Conservation (phyloP, 1,140 invertebrate species). For the Drosophila bocki region DNA sequence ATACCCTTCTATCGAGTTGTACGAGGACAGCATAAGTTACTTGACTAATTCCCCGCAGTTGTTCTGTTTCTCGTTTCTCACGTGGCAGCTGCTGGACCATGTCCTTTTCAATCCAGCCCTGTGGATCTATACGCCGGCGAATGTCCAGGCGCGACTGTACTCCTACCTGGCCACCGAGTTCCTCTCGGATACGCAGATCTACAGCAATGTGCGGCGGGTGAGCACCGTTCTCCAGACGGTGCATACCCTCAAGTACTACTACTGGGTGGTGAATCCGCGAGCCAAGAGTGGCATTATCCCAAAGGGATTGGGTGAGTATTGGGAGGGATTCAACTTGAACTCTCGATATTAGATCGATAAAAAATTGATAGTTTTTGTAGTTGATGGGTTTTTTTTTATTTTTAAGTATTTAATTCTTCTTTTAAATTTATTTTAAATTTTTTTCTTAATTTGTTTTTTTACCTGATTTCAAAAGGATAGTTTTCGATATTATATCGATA, state of each 20-base stretch:
- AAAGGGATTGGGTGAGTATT: constrained; percentile 94
- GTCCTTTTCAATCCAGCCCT: constrained; percentile 99
- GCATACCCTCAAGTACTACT: constrained; percentile 99
- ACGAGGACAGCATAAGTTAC: constrained; percentile 82
- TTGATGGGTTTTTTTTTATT: too few relatives aligned
- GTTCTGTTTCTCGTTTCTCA: constrained; percentile 92
- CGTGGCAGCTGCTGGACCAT: constrained; percentile 98
- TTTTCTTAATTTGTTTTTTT: too few relatives aligned
- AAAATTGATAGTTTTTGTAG: background rate
- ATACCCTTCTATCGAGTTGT: constrained; percentile 22
- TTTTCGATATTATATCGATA: too few relatives aligned
- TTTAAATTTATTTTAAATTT: too few relatives aligned
- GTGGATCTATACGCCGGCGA: constrained; percentile 98
- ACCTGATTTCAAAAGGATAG: too few relatives aligned
- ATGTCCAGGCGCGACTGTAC: constrained; percentile 98
- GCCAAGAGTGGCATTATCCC: constrained; percentile 97
- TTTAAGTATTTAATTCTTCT: too few relatives aligned
- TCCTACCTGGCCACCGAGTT: constrained; percentile 99
- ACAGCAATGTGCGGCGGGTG: constrained; percentile 97
- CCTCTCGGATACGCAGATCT: constrained; percentile 98
- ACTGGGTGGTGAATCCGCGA: constrained; percentile 98
- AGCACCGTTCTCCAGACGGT: constrained; percentile 99
- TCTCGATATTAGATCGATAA: background rate
- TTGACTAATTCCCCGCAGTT: constrained; percentile 87
- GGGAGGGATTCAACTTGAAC: background rate